A percentile compares a stretch with the other conserved stretches of the same genome.
Evolutionary conservation across 2,113 vertebrate genomes (phyloP).

Genomic region (Bostrychus sinensis): DNA sequence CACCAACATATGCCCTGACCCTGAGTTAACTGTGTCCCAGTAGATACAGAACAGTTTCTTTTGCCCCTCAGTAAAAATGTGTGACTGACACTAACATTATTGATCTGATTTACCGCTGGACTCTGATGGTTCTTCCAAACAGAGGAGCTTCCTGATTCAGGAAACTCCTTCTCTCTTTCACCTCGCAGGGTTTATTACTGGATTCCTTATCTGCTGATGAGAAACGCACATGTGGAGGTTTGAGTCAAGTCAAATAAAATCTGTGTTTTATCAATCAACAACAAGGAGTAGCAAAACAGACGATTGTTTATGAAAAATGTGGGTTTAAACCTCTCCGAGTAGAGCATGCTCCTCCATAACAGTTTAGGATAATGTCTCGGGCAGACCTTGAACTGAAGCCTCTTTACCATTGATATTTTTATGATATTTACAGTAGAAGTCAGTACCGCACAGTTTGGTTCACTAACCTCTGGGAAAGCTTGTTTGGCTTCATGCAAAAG

Average conservation of each 20-base stretch:
- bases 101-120: constrained; percentile 1
- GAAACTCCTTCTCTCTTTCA: constrained; percentile 28
- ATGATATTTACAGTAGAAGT: too few species aligned
- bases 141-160: constrained; percentile 34
- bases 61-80: constrained; percentile 1
- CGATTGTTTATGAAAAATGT: constrained; percentile 33
- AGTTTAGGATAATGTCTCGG: constrained; percentile 26
- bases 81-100: not conserved
- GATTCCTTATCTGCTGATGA: constrained; percentile 18
- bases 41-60: not conserved
- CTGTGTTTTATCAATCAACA: constrained; percentile 40
- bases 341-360: constrained; percentile 50
- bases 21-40: not conserved
- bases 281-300: constrained; percentile 38
- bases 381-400: too few species aligned
- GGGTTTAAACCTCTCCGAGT: constrained; percentile 49
- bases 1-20: not conserved
- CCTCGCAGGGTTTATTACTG: constrained; percentile 19
- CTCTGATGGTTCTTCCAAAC: constrained; percentile 14
- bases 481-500: too few species aligned
- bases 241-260: constrained; percentile 10
- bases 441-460: too few species aligned
- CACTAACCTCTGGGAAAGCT: too few species aligned
- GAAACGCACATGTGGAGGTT: constrained; percentile 28
- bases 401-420: too few species aligned